Evolutionary conservation across 2,113 vertebrate species (phyloP).

Genomic region (Corvus moneduloides): DNA sequence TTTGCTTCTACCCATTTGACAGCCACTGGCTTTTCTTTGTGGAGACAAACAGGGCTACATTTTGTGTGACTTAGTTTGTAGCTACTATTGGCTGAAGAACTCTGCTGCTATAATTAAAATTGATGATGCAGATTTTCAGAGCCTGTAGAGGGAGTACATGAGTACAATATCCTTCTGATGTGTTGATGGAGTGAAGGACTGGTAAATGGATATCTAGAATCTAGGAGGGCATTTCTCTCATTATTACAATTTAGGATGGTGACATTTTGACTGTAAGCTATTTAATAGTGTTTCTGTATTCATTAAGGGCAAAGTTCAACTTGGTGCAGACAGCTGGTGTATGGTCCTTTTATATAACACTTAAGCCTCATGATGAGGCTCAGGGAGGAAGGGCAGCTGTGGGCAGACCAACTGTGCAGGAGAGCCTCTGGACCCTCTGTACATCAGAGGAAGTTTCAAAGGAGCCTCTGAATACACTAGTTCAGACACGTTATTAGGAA

Average conservation of each 20-base stretch:
- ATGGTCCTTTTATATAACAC: conserved; percentile 66
- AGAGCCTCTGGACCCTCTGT: conserved; percentile 26
- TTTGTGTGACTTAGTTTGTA: neutral
- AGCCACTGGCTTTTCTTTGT: neutral
- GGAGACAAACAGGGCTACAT: neutral
- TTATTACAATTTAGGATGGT: conserved; percentile 56
- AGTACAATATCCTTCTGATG: conserved; percentile 32
- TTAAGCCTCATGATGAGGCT: conserved; percentile 61
- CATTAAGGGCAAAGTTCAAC: conserved; percentile 65
- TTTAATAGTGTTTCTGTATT: conserved; percentile 66
- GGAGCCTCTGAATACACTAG: conserved; percentile 1
- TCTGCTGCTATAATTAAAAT: conserved; percentile 36
- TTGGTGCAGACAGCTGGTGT: conserved; percentile 59
- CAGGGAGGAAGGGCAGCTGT: conserved; percentile 58
- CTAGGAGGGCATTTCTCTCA: conserved; percentile 53
- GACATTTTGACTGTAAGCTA: conserved; percentile 58
- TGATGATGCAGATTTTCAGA: conserved; percentile 48
- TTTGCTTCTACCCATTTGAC: neutral
- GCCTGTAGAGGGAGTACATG: conserved; percentile 54
- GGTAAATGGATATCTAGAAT: conserved; percentile 48
- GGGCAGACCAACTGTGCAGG: conserved; percentile 23
- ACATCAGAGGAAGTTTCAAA: conserved; percentile 53
- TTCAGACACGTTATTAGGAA: neutral
- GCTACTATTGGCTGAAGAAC: conserved; percentile 15
- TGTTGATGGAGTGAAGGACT: conserved; percentile 44